Percentiles rank a stretch among this genome's conserved stretches.
Evolutionary conservation across 1,140 invertebrate species (phyloP).

Genomic region (Bombus confusus): DNA sequence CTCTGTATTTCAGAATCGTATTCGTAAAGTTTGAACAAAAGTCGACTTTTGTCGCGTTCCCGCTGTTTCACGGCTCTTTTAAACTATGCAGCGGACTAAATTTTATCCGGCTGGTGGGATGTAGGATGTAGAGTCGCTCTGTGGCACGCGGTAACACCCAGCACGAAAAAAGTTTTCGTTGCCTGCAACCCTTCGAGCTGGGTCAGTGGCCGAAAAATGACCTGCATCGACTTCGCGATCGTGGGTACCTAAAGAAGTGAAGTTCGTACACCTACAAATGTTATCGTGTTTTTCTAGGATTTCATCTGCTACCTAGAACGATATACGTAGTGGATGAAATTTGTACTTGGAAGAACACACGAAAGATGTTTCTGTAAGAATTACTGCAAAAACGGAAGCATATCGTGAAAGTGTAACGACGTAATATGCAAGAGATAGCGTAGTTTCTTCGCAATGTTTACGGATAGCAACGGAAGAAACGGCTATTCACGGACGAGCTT

Average conservation of each 20-base stretch:
- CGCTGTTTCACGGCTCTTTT: not conserved
- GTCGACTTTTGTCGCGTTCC: not conserved
- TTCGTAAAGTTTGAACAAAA: not conserved
- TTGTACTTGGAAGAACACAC: not conserved
- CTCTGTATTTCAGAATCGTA: not conserved
- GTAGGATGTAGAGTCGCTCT: conserved; percentile 34
- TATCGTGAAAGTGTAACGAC: no score
- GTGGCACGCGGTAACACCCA: conserved; percentile 22
- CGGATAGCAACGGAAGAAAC: not conserved
- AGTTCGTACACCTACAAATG: no score
- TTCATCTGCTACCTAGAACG: not conserved
- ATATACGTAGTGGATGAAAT: not conserved
- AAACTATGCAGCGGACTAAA: conserved; percentile 37
- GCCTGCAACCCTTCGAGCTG: conserved; percentile 23
- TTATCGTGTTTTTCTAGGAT: no score
- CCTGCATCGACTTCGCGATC: conserved; percentile 45
- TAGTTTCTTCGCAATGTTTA: not conserved
- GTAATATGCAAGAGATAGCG: no score
- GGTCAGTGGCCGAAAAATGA: conserved; percentile 61
- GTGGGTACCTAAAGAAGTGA: no score
- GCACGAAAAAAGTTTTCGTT: conserved; percentile 42
- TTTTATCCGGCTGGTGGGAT: not conserved
- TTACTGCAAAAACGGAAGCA: not conserved
- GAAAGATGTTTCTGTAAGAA: not conserved
- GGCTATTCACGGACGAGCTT: conserved; percentile 20